Percentiles rank a stretch among this genome's conserved stretches.
Conservation (phyloP, 2,888 invertebrate genomes). For the Cacoxenus indagator region DNA sequence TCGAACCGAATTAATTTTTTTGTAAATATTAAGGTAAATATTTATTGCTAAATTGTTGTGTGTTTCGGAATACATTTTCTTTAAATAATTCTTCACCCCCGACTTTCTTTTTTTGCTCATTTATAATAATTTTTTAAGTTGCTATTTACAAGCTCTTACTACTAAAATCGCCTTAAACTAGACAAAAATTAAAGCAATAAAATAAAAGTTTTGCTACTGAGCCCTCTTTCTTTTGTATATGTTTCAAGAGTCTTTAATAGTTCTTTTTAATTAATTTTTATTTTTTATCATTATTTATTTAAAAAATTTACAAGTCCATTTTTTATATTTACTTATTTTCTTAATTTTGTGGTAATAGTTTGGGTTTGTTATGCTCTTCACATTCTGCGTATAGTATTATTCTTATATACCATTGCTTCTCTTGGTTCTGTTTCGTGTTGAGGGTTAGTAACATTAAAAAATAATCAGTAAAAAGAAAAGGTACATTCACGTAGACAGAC, state of each 20-base stretch:
- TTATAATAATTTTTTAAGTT: constrained; percentile 34
- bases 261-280: not conserved
- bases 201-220: too few species aligned
- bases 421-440: not conserved
- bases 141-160: constrained; percentile 41
- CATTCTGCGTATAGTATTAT: not conserved
- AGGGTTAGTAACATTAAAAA: not conserved
- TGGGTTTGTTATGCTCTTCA: not conserved
- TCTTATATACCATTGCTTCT: not conserved
- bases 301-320: constrained; percentile 18
- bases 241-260: too few species aligned
- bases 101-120: not conserved
- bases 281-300: not conserved
- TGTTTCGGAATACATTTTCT: too few species aligned
- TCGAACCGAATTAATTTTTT: too few species aligned
- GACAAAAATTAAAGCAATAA: too few species aligned
- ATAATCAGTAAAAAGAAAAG: not conserved
- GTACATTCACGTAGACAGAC: constrained; percentile 7
- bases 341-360: not conserved
- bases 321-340: not conserved
- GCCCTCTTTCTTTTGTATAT: too few species aligned
- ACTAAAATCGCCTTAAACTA: constrained; percentile 1
- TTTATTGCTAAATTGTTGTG: too few species aligned
- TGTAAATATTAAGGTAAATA: too few species aligned
- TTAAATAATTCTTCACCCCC: constrained; percentile 1